These are phyloP conservation scores for Danio rerio DNA, from an alignment of 2,113 vertebrate genomes.

Conservation along the genomic window DNA sequence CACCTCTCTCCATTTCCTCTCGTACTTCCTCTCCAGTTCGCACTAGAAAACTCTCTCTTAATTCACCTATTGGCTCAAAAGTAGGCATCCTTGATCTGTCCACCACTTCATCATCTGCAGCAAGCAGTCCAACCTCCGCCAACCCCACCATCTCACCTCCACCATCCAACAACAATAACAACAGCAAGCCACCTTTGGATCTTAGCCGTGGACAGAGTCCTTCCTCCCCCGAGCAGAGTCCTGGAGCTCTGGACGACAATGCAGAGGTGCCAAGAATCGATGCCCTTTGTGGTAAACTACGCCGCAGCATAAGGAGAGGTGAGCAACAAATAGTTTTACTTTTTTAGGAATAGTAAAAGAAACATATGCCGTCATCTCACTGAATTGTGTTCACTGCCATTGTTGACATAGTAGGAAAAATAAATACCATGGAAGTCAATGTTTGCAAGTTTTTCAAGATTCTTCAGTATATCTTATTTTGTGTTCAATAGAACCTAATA, in stretches of 20 bases:
- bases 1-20: conserved; percentile 87
- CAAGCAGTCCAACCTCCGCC: conserved; percentile 79
- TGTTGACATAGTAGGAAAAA: too few relatives aligned
- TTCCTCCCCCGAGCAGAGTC: conserved; percentile 87
- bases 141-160: conserved; percentile 77
- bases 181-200: conserved; percentile 80
- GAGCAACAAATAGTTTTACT: conserved; percentile 40
- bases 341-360: neutral
- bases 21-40: conserved; percentile 90
- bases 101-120: conserved; percentile 78
- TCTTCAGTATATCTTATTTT: too few relatives aligned
- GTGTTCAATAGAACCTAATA: too few relatives aligned
- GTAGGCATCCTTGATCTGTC: conserved; percentile 87
- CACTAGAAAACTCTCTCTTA: conserved; percentile 90
- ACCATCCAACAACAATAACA: conserved; percentile 75
- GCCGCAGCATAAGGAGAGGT: conserved; percentile 91
- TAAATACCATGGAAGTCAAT: too few relatives aligned
- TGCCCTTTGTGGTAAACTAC: conserved; percentile 87
- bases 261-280: conserved; percentile 84
- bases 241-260: conserved; percentile 76
- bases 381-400: too few relatives aligned
- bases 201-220: conserved; percentile 76
- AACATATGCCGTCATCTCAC: neutral
- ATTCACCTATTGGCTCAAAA: conserved; percentile 86
- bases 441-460: too few relatives aligned